Percentiles rank a stretch among this genome's conserved stretches.
Evolutionary conservation across 2,888 invertebrate genomes (phyloP).

Genomic region (Nipponacmea schrenckii): DNA sequence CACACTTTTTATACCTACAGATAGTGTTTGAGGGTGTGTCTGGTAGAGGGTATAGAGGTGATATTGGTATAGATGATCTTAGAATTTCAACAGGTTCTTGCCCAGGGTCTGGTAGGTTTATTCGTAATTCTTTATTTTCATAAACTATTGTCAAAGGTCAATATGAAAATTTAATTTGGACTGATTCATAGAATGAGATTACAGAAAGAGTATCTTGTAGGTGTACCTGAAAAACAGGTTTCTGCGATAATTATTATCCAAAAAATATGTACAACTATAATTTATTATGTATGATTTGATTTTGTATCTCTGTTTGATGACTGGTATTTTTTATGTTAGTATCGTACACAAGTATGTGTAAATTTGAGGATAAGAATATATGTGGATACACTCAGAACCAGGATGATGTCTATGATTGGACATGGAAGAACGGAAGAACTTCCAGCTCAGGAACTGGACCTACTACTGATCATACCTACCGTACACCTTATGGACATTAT

Average conservation of each 20-base stretch:
- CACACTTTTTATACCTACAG: slow-evolving; percentile 18
- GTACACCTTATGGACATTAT: slow-evolving; percentile 48
- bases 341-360: slow-evolving; percentile 43
- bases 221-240: too few species aligned
- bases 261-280: too few species aligned
- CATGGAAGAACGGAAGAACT: slow-evolving; percentile 41
- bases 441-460: slow-evolving; percentile 51
- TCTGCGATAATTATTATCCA: too few species aligned
- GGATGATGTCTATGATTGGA: slow-evolving; percentile 48
- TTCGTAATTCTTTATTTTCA: too few species aligned
- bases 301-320: too few species aligned
- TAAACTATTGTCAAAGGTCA: too few species aligned
- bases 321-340: too few species aligned
- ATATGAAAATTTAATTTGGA: slow-evolving; percentile 3
- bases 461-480: slow-evolving; percentile 46
- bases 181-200: background rate
- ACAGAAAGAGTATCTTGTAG: background rate
- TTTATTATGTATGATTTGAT: too few species aligned
- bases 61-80: slow-evolving; percentile 39
- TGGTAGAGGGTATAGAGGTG: slow-evolving; percentile 26
- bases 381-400: slow-evolving; percentile 49
- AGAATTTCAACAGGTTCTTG: slow-evolving; percentile 21
- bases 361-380: slow-evolving; percentile 35
- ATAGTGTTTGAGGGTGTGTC: slow-evolving; percentile 33
- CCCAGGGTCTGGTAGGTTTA: slow-evolving; percentile 15